Conservation (phyloP, 2,888 invertebrate species). For the Pollenia griseotomentosa region DNA sequence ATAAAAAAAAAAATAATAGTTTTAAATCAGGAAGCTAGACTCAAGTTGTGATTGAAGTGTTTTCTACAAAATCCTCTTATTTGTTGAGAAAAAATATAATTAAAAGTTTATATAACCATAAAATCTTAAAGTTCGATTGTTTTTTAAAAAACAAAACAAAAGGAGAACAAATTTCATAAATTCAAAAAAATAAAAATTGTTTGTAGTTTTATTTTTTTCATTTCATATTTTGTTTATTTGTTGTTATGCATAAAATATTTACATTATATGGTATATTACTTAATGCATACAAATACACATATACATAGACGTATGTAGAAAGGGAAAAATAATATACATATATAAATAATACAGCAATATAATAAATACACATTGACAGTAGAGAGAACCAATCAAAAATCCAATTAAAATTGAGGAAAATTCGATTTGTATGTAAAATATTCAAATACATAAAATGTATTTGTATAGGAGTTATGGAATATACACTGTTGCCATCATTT, state of each 20-base stretch:
- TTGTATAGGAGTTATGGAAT: slow-evolving; percentile 62
- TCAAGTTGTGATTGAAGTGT: background rate
- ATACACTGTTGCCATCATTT: slow-evolving; percentile 40
- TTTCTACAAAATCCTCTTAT: slow-evolving; percentile 44
- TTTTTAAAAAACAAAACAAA: slow-evolving; percentile 5
- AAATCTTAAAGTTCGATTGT: slow-evolving; percentile 64
- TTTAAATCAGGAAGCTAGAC: slow-evolving; percentile 36
- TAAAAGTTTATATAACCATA: slow-evolving; percentile 68
- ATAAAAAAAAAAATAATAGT: background rate
- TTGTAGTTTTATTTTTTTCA: slow-evolving; percentile 35
- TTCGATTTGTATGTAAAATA: slow-evolving; percentile 84
- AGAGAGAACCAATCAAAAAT: slow-evolving; percentile 82
- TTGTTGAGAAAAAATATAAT: slow-evolving; percentile 57
- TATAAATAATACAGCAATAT: slow-evolving; percentile 69
- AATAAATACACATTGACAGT: slow-evolving; percentile 72
- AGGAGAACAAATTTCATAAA: background rate
- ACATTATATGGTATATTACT: slow-evolving; percentile 40
- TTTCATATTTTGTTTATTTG: slow-evolving; percentile 47
- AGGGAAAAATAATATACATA: slow-evolving; percentile 17
- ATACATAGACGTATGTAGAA: background rate
- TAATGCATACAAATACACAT: slow-evolving; percentile 15
- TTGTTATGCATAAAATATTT: slow-evolving; percentile 66
- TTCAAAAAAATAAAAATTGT: slow-evolving; percentile 44
- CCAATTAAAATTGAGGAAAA: slow-evolving; percentile 84
- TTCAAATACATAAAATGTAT: slow-evolving; percentile 68